Percentiles rank a stretch among this genome's conserved stretches.
Conservation (phyloP, 2,797 vertebrate species). For the Helicolenus hilgendorfi region DNA sequence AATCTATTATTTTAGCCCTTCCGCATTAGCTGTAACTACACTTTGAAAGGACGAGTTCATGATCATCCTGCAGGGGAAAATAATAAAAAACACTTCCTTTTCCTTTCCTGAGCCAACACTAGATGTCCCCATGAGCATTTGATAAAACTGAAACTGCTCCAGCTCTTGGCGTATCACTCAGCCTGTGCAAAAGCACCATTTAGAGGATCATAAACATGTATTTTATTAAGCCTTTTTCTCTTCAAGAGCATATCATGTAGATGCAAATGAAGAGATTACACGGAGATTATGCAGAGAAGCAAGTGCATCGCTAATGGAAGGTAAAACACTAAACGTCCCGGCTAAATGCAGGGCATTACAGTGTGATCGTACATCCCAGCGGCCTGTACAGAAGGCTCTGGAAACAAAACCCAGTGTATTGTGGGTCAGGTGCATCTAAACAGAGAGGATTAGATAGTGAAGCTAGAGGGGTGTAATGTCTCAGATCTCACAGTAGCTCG, state of each 20-base stretch:
- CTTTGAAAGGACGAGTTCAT: not conserved
- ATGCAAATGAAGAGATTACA: slow-evolving; percentile 60
- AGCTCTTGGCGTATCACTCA: not conserved
- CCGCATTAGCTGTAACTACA: not conserved
- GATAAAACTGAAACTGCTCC: slow-evolving; percentile 17
- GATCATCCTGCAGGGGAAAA: not conserved
- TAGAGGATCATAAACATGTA: slow-evolving; percentile 5
- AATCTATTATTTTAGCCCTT: not conserved
- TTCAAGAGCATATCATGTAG: slow-evolving; percentile 13
- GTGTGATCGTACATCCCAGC: not conserved
- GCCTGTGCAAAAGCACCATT: not conserved
- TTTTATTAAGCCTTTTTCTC: slow-evolving; percentile 5
- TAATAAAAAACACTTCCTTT: not conserved
- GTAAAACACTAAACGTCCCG: not conserved
- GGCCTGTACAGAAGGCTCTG: slow-evolving; percentile 41
- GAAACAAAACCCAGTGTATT: slow-evolving; percentile 56
- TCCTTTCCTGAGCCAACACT: slow-evolving; percentile 68
- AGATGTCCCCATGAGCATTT: slow-evolving; percentile 83
- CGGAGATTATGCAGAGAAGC: slow-evolving; percentile 43
- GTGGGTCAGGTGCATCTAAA: slow-evolving; percentile 63
- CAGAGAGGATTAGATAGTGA: slow-evolving; percentile 59
- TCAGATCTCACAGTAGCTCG: slow-evolving; percentile 63
- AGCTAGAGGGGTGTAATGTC: slow-evolving; percentile 61
- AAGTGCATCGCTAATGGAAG: slow-evolving; percentile 1
- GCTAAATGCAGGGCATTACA: not conserved